Base-by-base conservation (phyloP, 2,888 invertebrate species). In the Cybosia mesomella region DNA sequence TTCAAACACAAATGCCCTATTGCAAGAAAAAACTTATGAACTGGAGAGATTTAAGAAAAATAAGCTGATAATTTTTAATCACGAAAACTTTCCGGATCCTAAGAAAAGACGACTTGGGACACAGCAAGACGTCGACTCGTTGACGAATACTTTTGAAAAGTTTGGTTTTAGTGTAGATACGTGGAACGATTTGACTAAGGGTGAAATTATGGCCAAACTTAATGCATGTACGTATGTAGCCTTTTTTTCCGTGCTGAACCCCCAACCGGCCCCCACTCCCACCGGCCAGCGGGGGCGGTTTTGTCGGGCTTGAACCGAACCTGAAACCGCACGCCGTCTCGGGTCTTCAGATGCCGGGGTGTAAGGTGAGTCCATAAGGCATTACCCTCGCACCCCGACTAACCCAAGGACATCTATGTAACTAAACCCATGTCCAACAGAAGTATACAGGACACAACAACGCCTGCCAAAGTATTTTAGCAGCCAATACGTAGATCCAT, bases 21-120 rank as follows among this genome's bases (percentile, higher is more conserved):
- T 82, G 74, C 60, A 84, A 18, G 89, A 89, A 0, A 43, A 72
- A 0, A 92, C 92, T 0, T 93, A 93, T 63, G 86, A 90, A 81
- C 73, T 93, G 58, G 92, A 93, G 72, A 89, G 70, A 2, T 93
- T 91, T 80, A 81, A 88, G n/a, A 89, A 91, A 73, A 89, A 92
- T 64, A 84, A 80, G 15, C 66, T 93, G 32, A 72, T 92, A 8
- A 91, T 93, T 66, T 90, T 93, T 43, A 92, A 93, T 78, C 92
- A 92, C 65, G 84, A 85, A 60, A 83, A 86, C 22, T 79, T 91
- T 39, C 18, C 90, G 87, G 0, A 86, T 74, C 15, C 85, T 86
- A 0, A 86, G 93, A 66, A 81, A 61, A 90, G 92, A 92, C 81
- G 53, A 75, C 83, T 54, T 18, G 93, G 93, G 0, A 90, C 92